Evolutionary conservation across 2,888 invertebrate genomes (phyloP).

Genomic region (Galerucella nymphaeae): DNA sequence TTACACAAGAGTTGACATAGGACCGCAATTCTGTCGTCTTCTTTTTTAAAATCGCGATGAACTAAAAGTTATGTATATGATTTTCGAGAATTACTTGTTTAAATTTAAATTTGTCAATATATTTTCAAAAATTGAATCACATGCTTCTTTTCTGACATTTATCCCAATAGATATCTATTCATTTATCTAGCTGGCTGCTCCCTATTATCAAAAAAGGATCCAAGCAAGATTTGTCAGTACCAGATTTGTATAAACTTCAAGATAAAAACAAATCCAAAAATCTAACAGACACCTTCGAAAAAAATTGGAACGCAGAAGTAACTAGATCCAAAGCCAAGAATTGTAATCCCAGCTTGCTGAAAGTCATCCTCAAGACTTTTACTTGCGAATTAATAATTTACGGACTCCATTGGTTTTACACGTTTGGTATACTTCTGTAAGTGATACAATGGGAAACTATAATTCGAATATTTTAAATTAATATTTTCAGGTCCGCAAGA

Average conservation of each 20-base stretch:
- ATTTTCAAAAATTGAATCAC: no score
- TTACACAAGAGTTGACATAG: no score
- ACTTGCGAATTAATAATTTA: slow-evolving; percentile 35
- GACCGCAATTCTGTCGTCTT: no score
- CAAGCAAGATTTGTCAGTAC: slow-evolving; percentile 70
- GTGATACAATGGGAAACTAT: neutral
- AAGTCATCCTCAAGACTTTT: slow-evolving; percentile 39
- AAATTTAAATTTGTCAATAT: no score
- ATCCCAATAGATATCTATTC: no score
- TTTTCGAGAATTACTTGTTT: no score
- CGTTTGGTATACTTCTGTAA: neutral
- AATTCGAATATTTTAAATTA: no score
- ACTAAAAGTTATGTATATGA: no score
- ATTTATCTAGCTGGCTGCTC: slow-evolving; percentile 54
- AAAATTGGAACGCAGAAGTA: slow-evolving; percentile 58
- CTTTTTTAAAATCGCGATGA: no score
- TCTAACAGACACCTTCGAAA: slow-evolving; percentile 57
- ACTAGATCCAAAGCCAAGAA: slow-evolving; percentile 30
- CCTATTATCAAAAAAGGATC: slow-evolving; percentile 67
- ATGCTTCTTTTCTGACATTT: no score
- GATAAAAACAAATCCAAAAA: slow-evolving; percentile 71
- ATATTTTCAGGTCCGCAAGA: neutral
- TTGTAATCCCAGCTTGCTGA: slow-evolving; percentile 41
- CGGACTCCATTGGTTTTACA: slow-evolving; percentile 25
- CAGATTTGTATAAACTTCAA: slow-evolving; percentile 73